phyloP scores from a whole-genome alignment of 2,888 invertebrate genomes.

The Rhamphomyia laevipes region DNA sequence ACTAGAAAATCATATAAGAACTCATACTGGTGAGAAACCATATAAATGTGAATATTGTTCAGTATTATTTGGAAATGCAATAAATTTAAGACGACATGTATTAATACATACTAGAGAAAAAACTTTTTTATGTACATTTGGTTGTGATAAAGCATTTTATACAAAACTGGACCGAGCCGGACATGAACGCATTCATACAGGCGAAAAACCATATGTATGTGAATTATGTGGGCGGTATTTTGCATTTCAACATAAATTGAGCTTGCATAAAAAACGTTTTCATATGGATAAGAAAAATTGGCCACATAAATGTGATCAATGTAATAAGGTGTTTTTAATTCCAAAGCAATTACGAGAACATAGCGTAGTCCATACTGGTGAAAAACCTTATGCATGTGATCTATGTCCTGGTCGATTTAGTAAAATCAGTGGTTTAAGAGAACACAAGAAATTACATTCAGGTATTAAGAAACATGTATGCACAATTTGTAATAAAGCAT shows the following conservation, averaged over 20 bases:
- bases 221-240: neutral
- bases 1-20: neutral
- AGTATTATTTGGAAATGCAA: neutral
- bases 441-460: too few species aligned
- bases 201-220: neutral
- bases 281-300: neutral
- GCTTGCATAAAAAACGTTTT: neutral
- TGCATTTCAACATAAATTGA: neutral
- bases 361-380: neutral
- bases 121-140: neutral
- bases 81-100: neutral
- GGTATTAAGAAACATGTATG: too few species aligned
- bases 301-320: neutral
- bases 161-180: neutral
- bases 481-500: too few species aligned
- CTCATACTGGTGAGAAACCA: neutral
- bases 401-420: conserved; percentile 7
- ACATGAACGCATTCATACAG: neutral
- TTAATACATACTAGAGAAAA: neutral
- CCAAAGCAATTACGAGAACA: neutral
- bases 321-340: neutral
- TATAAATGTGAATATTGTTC: neutral
- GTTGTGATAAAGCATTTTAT: neutral
- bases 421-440: conserved; percentile 3
- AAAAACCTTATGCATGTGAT: conserved; percentile 9